Conservation (phyloP, 64 coral and sea anemone species). For the Actinia equina region DNA sequence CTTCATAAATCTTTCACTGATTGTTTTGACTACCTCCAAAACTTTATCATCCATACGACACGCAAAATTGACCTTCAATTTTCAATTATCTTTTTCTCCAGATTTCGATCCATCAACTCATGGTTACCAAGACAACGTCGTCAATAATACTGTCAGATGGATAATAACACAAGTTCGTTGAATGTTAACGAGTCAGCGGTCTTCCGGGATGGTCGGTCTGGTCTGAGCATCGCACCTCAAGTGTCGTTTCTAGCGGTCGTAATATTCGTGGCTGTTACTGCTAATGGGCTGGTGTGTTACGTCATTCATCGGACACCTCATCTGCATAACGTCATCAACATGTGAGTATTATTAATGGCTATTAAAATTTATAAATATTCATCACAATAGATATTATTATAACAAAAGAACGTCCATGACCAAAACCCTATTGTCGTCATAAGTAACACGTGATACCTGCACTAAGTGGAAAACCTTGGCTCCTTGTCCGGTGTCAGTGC, state of each 20-base stretch:
- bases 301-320: conserved; percentile 66
- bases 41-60: neutral
- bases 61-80: neutral
- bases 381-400: neutral
- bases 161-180: neutral
- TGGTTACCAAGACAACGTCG: neutral
- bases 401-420: too few relatives aligned
- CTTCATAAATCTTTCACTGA: neutral
- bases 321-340: conserved; percentile 78
- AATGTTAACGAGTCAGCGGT: conserved; percentile 20
- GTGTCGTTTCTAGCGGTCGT: conserved; percentile 48
- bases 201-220: neutral
- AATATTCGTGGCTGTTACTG: conserved; percentile 57
- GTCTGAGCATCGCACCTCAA: neutral
- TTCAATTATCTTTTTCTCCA: neutral
- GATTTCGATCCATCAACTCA: neutral
- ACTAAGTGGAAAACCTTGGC: too few relatives aligned
- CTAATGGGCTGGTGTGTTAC: conserved; percentile 66
- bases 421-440: too few relatives aligned
- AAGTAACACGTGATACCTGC: too few relatives aligned
- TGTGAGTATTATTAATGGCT: conserved; percentile 10
- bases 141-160: neutral
- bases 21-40: neutral
- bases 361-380: neutral
- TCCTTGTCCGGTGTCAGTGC: too few relatives aligned